Base-by-base conservation (phyloP, 2,797 vertebrate genomes). In the Scarus forsteni region DNA sequence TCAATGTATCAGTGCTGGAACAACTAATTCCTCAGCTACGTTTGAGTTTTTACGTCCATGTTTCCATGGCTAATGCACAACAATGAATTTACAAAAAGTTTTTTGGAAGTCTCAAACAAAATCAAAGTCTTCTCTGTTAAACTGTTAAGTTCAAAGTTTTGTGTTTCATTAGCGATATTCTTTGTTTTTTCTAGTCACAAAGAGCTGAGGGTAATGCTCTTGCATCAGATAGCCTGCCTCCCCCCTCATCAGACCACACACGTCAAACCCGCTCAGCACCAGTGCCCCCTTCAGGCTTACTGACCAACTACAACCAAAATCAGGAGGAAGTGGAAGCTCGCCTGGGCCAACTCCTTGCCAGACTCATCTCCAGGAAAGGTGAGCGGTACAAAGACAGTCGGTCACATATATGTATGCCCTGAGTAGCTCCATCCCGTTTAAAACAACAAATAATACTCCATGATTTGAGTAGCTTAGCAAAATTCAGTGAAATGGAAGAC, bases 331-430 rank as follows among this genome's bases (percentile, higher is more conserved):
- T 63, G 18, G 85, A 88, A 0, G 45, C 76, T 13, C 77, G 81
- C 57, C 88, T 95, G 67, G 92, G 53, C 55, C 90, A 92, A 75
- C 82, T 94, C 2, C 88, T 95, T 81, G 88, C 86, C 76, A 87
- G 80, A 81, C 84, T 94, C 55, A 56, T 95, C 46, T 87, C 88
- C 18, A 91, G 89, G 66, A 94, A 91, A 91, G 89, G 94, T 94
- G 78, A 70, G 76, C 3, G 3, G 46, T 16, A 3, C 3, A 1
- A 58, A 0, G 38, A 27, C 27, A 15, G 14, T 12, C 43, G 46
- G 60, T 44, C 43, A 45, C 13, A 64, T 11, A 40, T 42, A 27
- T 27, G 27, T 2, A 27, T 4, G 27, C 27, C 27, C 27, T 27
- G 2, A 27, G 27, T 27, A 27, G 27, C 27, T 27, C 27, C 27